These are phyloP conservation scores for Rhineura floridana DNA, from an alignment of 2,113 vertebrate genomes.

Conservation along the genomic window DNA sequence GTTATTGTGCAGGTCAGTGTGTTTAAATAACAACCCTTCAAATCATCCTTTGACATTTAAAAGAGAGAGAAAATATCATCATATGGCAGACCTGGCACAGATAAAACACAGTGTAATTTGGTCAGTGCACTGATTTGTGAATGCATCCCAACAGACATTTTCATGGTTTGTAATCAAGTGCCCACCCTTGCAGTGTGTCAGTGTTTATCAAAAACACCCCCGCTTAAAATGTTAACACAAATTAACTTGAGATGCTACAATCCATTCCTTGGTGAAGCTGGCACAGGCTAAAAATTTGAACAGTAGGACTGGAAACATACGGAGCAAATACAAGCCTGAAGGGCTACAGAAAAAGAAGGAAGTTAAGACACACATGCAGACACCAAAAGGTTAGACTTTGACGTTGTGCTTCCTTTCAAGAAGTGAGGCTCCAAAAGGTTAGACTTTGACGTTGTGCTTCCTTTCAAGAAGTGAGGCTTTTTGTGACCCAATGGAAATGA, in stretches of 20 bases:
- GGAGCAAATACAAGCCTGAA: neutral
- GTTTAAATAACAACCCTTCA: conserved; percentile 66
- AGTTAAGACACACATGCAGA: neutral
- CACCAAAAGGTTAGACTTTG: neutral
- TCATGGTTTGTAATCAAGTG: conserved; percentile 59
- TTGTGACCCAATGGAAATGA: too few relatives aligned
- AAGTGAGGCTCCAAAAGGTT: neutral
- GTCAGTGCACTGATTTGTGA: conserved; percentile 62
- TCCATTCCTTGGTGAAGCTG: conserved; percentile 34
- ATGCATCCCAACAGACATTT: conserved; percentile 51
- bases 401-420: too few relatives aligned
- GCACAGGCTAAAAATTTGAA: conserved; percentile 44
- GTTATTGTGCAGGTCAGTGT: conserved; percentile 64
- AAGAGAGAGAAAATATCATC: conserved; percentile 60
- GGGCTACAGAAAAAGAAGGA: neutral
- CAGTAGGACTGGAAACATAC: neutral
- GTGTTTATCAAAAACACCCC: conserved; percentile 43
- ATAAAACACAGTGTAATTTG: conserved; percentile 58
- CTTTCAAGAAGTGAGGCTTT: too few relatives aligned
- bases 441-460: too few relatives aligned
- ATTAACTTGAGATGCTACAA: conserved; percentile 35
- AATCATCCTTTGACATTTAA: conserved; percentile 64
- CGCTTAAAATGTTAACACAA: conserved; percentile 61
- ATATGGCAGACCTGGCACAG: conserved; percentile 54
- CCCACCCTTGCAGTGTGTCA: conserved; percentile 61